Evolutionary conservation across 2,888 invertebrate species (phyloP), one percentile per base, ranked within the genome.

Genomic region (Zhuqinia jingwanae): DNA sequence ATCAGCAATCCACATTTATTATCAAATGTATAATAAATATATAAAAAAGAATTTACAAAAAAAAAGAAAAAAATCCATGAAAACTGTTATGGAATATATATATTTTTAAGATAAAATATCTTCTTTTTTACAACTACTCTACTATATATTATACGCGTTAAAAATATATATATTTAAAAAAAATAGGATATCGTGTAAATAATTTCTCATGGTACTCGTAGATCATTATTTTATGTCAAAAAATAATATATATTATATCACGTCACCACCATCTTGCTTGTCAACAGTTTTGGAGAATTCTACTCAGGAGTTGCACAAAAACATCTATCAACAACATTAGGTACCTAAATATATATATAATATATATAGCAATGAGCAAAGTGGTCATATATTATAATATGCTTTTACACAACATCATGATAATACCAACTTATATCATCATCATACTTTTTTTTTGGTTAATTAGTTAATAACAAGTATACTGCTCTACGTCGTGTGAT

Each of bases 401-500:
- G n/a, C n/a, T n/a, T 60, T 15, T 22, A 60, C 27, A 60, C 60
- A 60, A 15, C 60, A 60, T 22, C n/a, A n/a, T n/a, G n/a, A n/a
- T n/a, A n/a, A n/a, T n/a, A n/a, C n/a, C n/a, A n/a, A n/a, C n/a
- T n/a, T n/a, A n/a, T n/a, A n/a, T 17, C 27, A 45, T 45, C n/a
- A 68, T 20, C 30, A 50, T 50, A 73, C 25, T 22, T 50, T 45
- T 25, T 6, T 47, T 11, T 53, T 73, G 75, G n/a, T 30, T 76
- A n/a, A 76, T 56, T 53, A 75, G n/a, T 45, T 22, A 42, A 17
- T 45, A 50, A 70, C 13, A 50, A 25, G 30, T 20, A 27, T 56
- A 76, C 58, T 47, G 75, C 36, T 47, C 82, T 75, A 82, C 63
- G n/a, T n/a, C n/a, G n/a, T n/a, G n/a, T 60, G 73, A 75, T 47